These are phyloP conservation scores for Porites australiensis DNA, from an alignment of 64 coral and sea anemone species.

Conservation along the genomic window DNA sequence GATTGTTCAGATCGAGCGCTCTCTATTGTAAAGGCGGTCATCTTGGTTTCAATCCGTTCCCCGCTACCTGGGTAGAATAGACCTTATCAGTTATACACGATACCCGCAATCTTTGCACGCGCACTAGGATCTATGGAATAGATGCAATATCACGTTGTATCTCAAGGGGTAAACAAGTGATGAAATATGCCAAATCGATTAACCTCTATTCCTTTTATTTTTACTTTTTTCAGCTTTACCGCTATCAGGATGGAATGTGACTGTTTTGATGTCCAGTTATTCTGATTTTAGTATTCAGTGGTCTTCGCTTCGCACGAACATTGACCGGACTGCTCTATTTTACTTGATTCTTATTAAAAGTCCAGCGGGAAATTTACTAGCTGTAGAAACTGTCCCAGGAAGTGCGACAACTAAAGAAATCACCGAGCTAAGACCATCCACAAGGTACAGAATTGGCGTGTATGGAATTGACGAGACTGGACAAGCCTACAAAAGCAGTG, in stretches of 20 bases:
- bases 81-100: too few species aligned
- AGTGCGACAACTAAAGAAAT: not conserved
- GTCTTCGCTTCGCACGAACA: not conserved
- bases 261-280: not conserved
- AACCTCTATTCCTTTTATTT: not conserved
- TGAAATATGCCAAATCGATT: too few species aligned
- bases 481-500: slow-evolving; percentile 1
- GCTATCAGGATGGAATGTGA: not conserved
- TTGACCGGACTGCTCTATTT: not conserved
- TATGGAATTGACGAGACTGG: not conserved
- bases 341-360: not conserved
- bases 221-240: not conserved
- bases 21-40: too few species aligned
- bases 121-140: too few species aligned
- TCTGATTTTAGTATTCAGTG: not conserved
- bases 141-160: too few species aligned
- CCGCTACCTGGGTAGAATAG: too few species aligned
- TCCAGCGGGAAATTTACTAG: not conserved
- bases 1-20: too few species aligned
- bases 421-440: not conserved
- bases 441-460: not conserved
- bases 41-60: too few species aligned
- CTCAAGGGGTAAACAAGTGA: too few species aligned
- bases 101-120: too few species aligned
- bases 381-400: not conserved